Evolutionary conservation across 2,797 vertebrate genomes (phyloP).

Genomic region (Scolopax bukidnonensis): DNA sequence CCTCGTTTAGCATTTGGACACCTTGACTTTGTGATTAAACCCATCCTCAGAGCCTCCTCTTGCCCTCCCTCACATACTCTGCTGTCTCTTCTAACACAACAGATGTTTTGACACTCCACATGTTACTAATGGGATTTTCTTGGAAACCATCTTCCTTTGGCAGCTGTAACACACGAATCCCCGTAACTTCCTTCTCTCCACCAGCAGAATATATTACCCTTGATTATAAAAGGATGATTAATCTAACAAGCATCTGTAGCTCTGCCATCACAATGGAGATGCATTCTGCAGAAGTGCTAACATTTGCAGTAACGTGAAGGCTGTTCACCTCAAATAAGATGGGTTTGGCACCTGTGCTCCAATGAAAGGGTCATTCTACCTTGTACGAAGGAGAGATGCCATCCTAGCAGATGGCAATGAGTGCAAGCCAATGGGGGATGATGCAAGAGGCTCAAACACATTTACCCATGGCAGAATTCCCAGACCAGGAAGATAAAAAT

Average conservation of each 20-base stretch:
- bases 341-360: neutral
- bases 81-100: neutral
- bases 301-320: neutral
- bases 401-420: constrained; percentile 25
- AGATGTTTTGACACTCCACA: neutral
- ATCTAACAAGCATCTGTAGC: neutral
- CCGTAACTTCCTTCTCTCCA: neutral
- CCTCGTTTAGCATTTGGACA: neutral
- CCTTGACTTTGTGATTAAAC: neutral
- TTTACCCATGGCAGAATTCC: constrained; percentile 28
- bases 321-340: neutral
- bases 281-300: neutral
- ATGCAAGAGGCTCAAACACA: neutral
- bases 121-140: neutral
- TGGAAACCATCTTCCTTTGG: neutral
- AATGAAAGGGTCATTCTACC: neutral
- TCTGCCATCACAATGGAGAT: neutral
- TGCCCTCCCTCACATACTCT: neutral
- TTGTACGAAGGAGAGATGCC: neutral
- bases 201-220: neutral
- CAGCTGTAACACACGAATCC: neutral
- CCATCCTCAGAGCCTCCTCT: neutral
- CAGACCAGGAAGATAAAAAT: neutral
- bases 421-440: neutral
- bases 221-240: neutral